phyloP scores from a whole-genome alignment of 1,140 invertebrate genomes.

The silkworm (Bombyx mori) region DNA sequence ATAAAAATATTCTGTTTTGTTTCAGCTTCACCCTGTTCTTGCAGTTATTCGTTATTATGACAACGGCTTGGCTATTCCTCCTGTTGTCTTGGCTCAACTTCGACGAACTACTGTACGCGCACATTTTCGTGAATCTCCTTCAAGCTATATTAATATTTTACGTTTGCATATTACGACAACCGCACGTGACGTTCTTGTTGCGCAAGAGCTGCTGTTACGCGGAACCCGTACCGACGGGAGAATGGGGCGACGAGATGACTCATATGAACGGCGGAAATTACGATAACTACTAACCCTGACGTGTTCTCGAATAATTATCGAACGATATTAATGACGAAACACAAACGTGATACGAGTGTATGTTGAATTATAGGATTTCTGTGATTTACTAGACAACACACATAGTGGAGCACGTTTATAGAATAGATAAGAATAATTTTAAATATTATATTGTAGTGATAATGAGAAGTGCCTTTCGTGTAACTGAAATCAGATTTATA shows the following conservation, averaged over 20 bases:
- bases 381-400: too few relatives aligned
- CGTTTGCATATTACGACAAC: conserved; percentile 81
- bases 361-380: too few relatives aligned
- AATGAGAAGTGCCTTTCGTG: too few relatives aligned
- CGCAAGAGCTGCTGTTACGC: conserved; percentile 83
- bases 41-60: conserved; percentile 81
- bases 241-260: conserved; percentile 90
- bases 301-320: too few relatives aligned
- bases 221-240: conserved; percentile 75
- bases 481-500: too few relatives aligned
- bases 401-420: too few relatives aligned
- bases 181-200: conserved; percentile 82
- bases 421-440: too few relatives aligned
- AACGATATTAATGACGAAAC: too few relatives aligned
- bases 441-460: too few relatives aligned
- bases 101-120: conserved; percentile 78
- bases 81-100: conserved; percentile 80
- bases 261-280: conserved; percentile 83
- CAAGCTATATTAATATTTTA: conserved; percentile 82
- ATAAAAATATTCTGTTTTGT: conserved; percentile 27
- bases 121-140: conserved; percentile 81
- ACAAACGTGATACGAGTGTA: too few relatives aligned
- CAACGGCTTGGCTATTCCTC: conserved; percentile 80
- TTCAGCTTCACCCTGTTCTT: conserved; percentile 85
- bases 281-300: neutral